Evolutionary conservation across 2,113 vertebrate genomes (phyloP), one percentile per base, ranked within the genome.

Genomic region (Corvus moneduloides): DNA sequence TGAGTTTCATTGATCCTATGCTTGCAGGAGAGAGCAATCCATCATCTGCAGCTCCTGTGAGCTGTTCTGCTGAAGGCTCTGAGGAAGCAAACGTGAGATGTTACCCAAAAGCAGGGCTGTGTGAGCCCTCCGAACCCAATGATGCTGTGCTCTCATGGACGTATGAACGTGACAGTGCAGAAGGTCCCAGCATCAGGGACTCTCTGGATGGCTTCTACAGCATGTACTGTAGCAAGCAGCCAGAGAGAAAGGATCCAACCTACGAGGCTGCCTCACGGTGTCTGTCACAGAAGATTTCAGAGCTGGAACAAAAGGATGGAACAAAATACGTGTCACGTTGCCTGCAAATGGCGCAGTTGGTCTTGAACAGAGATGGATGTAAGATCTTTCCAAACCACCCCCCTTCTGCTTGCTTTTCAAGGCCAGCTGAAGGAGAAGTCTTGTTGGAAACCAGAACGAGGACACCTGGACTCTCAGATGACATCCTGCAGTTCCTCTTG

Each of bases 381-480:
- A 96, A 97, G 11, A 37, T 96, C 66, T 95, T 98, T 61, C 97
- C 94, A 80, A 97, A 63, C 33, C 83, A 93, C 41, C 77, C 95
- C 39, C 51, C 66, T 48, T 55, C 84, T 11, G 16, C 87, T 58
- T 88, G 54, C 62, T 98, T 98, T 93, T 97, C 95, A 51, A 96
- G 97, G n/a, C 67, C 92, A 43, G 52, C 19, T 39, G 92, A 95
- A 39, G 81, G 30, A 78, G 58, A 55, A 54, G 46, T 16, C 2
- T 16, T 79, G 39, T 35, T 96, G 84, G 93, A 96, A 49, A 58
- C 82, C 15, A 62, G 71, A 46, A 94, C 43, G 33, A 95, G 58
- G n/a, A 96, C 33, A 32, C 98, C 98, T 7, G 98, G 98, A 30
- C 96, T 98, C 64, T 98, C 98, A 10, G 97, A 97, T 72, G 98